Conservation (phyloP, 2,888 invertebrate species). For the Parascotia fuliginaria region DNA sequence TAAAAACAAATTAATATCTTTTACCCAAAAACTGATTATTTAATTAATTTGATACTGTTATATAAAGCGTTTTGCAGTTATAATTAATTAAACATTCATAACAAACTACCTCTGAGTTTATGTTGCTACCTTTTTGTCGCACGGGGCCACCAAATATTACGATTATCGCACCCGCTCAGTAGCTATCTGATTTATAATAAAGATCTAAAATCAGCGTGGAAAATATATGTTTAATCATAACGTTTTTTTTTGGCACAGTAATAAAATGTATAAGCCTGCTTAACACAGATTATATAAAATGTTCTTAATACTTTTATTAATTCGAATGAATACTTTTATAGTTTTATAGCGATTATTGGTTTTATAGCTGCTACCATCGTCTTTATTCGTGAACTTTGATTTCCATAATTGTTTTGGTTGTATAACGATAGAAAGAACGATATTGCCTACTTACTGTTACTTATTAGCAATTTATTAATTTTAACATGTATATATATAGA, state of each 20-base stretch:
- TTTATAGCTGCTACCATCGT: constrained; percentile 1
- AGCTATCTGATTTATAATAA: constrained; percentile 8
- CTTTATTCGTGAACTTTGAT: background rate
- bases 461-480: no score
- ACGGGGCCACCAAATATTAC: background rate
- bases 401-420: background rate
- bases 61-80: background rate
- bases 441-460: no score
- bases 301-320: constrained; percentile 7
- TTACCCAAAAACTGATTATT: background rate
- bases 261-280: constrained; percentile 28
- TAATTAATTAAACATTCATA: background rate
- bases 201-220: constrained; percentile 35
- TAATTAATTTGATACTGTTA: background rate
- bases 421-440: no score
- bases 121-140: background rate
- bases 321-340: constrained; percentile 12
- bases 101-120: background rate
- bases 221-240: constrained; percentile 33
- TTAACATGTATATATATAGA: no score
- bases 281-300: constrained; percentile 20
- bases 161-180: background rate
- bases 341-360: constrained; percentile 11
- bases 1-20: background rate
- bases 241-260: constrained; percentile 8